phyloP scores from a whole-genome alignment of 2,797 vertebrate genomes.

The Leptodactylus fallax region DNA sequence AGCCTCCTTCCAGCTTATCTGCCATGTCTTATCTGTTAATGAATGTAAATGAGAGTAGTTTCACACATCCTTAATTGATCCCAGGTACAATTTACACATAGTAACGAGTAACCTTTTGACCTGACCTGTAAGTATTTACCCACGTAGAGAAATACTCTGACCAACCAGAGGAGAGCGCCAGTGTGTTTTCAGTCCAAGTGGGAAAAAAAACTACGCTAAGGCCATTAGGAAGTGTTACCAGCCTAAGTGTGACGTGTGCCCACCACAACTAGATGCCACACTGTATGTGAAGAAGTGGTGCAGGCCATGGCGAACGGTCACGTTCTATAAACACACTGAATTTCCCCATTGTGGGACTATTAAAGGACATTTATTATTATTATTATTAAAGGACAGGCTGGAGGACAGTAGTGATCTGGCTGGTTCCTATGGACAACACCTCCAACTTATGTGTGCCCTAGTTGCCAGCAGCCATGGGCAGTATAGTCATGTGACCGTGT shows the following conservation, averaged over 20 bases:
- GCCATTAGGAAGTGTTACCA: slow-evolving; percentile 11
- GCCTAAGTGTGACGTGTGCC: slow-evolving; percentile 31
- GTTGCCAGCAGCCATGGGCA: neutral
- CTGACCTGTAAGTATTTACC: slow-evolving; percentile 72
- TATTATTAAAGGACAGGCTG: neutral
- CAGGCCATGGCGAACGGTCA: too few relatives aligned
- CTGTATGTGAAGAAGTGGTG: neutral
- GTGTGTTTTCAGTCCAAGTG: slow-evolving; percentile 13
- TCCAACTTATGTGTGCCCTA: neutral
- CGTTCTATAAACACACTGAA: too few relatives aligned
- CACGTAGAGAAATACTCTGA: slow-evolving; percentile 66
- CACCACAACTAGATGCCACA: neutral
- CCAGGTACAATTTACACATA: slow-evolving; percentile 75
- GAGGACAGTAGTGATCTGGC: neutral
- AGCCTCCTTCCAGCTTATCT: slow-evolving; percentile 67
- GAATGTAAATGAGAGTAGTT: slow-evolving; percentile 73
- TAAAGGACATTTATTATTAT: too few relatives aligned
- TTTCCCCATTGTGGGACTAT: too few relatives aligned
- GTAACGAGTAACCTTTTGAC: slow-evolving; percentile 75
- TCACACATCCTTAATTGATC: slow-evolving; percentile 79
- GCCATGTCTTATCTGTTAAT: slow-evolving; percentile 70
- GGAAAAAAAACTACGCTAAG: slow-evolving; percentile 7
- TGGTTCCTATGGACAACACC: neutral
- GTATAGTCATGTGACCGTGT: neutral
- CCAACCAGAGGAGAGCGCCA: slow-evolving; percentile 64